Conservation (phyloP, 2,888 invertebrate genomes). For the Drosophila conformis region DNA sequence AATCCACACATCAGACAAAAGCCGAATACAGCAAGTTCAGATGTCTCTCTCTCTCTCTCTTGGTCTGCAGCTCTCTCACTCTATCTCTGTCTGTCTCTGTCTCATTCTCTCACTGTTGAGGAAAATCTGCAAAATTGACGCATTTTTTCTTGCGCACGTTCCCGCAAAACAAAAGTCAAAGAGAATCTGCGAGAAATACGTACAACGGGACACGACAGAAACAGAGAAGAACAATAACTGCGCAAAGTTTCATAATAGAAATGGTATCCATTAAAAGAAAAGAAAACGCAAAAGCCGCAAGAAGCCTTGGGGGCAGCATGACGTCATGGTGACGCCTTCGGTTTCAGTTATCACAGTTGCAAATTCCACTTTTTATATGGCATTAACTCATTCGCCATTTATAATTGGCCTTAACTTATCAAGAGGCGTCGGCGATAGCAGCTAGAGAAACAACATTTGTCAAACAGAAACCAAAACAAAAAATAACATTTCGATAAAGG, state of each 20-base stretch:
- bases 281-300: background rate
- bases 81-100: background rate
- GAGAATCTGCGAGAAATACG: constrained; percentile 30
- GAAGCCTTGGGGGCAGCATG: constrained; percentile 11
- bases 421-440: constrained; percentile 40
- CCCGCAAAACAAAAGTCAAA: constrained; percentile 40
- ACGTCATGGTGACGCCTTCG: constrained; percentile 29
- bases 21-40: constrained; percentile 12
- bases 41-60: background rate
- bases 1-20: constrained; percentile 28
- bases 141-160: constrained; percentile 49
- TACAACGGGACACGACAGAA: constrained; percentile 6
- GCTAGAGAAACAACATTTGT: constrained; percentile 24
- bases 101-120: constrained; percentile 3
- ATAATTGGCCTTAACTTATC: constrained; percentile 43
- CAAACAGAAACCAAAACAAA: constrained; percentile 14
- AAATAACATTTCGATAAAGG: background rate
- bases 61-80: background rate
- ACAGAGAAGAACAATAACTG: constrained; percentile 7
- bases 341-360: constrained; percentile 36
- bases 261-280: constrained; percentile 2
- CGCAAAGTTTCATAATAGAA: constrained; percentile 19
- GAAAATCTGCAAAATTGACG: constrained; percentile 55
- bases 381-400: constrained; percentile 46
- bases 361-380: constrained; percentile 27